A percentile compares a stretch with the other conserved stretches of the same genome.
These are phyloP conservation scores for Danionella dracula DNA, from an alignment of 2,797 vertebrate species.

Conservation along the genomic window DNA sequence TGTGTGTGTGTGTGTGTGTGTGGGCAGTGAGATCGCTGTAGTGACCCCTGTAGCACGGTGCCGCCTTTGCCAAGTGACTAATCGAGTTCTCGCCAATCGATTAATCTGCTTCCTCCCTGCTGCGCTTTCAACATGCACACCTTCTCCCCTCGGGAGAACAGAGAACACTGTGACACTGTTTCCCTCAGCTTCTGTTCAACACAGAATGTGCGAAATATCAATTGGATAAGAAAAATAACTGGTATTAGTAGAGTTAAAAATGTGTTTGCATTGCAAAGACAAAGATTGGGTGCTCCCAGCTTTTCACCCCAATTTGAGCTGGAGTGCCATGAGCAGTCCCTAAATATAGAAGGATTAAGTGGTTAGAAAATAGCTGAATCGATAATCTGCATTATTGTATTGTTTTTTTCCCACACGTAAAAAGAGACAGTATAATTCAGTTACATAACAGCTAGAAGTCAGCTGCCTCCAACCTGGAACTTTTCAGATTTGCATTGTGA, in stretches of 20 bases:
- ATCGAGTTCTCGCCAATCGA: slow-evolving; percentile 45
- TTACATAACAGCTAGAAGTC: too few species aligned
- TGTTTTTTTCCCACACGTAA: too few species aligned
- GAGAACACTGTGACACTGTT: background rate
- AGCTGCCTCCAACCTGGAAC: too few species aligned
- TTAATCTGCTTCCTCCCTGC: slow-evolving; percentile 39
- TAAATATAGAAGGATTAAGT: too few species aligned
- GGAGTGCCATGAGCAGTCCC: too few species aligned
- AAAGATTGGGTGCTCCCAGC: too few species aligned
- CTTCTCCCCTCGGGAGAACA: background rate
- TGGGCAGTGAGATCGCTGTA: slow-evolving; percentile 5
- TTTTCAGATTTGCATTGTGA: too few species aligned
- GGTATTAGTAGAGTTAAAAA: background rate
- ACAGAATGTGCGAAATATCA: background rate
- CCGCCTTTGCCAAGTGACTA: slow-evolving; percentile 29
- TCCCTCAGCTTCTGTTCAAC: slow-evolving; percentile 3
- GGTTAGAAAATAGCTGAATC: too few species aligned
- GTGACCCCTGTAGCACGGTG: slow-evolving; percentile 27
- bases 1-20: slow-evolving; percentile 31
- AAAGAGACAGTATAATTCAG: too few species aligned
- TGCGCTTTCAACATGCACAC: slow-evolving; percentile 19
- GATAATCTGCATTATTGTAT: too few species aligned
- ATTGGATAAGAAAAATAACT: background rate
- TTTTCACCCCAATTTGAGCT: too few species aligned
- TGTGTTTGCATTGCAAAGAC: background rate